Evolutionary conservation across 1,140 invertebrate genomes (phyloP).

Genomic region (Pemphigus obesinymphae): DNA sequence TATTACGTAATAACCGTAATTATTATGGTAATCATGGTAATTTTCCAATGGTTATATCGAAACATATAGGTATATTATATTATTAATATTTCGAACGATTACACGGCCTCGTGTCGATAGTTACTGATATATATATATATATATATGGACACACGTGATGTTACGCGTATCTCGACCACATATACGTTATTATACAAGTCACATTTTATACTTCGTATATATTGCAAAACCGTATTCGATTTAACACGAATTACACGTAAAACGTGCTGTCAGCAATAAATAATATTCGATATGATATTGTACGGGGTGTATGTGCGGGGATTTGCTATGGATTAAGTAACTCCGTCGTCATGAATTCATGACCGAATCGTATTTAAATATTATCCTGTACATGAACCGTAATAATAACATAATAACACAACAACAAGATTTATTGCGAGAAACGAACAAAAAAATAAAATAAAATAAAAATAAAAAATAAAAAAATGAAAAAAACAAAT

Average conservation of each 20-base stretch:
- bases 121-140: too few species aligned
- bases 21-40: not conserved
- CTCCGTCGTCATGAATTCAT: not conserved
- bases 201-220: not conserved
- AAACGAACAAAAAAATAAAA: too few species aligned
- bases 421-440: not conserved
- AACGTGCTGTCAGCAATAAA: conserved; percentile 17
- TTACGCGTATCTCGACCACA: conserved; percentile 1
- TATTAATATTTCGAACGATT: not conserved
- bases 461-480: too few species aligned
- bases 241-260: not conserved
- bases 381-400: not conserved
- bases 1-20: not conserved
- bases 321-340: not conserved
- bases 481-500: too few species aligned
- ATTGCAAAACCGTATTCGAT: conserved; percentile 5
- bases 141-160: not conserved
- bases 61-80: too few species aligned
- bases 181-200: not conserved
- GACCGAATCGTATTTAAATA: conserved; percentile 10
- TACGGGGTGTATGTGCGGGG: not conserved
- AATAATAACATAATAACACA: not conserved
- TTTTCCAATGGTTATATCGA: not conserved
- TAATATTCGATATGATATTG: not conserved
- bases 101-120: not conserved